Evolutionary conservation across 1,140 invertebrate species (phyloP).

Genomic region (Drosophila saltans): DNA sequence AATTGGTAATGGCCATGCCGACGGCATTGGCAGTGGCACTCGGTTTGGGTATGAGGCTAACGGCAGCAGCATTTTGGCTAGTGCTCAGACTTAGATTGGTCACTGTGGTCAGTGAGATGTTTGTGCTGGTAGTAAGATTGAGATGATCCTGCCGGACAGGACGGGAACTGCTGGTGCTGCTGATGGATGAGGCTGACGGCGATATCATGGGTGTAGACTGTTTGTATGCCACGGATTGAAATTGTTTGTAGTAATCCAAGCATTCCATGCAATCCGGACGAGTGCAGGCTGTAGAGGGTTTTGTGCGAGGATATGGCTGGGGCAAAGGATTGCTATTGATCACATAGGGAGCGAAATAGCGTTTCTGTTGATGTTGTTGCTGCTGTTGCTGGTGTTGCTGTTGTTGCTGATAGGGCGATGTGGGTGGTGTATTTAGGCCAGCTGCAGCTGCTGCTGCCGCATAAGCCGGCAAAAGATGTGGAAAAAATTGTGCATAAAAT

Average conservation of each 20-base stretch:
- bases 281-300: slow-evolving; percentile 39
- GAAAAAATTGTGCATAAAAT: slow-evolving; percentile 80
- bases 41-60: slow-evolving; percentile 23
- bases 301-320: slow-evolving; percentile 17
- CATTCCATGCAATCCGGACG: slow-evolving; percentile 66
- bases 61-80: slow-evolving; percentile 19
- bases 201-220: slow-evolving; percentile 58
- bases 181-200: slow-evolving; percentile 63
- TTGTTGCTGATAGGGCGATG: slow-evolving; percentile 59
- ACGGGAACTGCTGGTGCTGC: slow-evolving; percentile 58
- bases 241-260: slow-evolving; percentile 64
- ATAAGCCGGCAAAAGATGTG: slow-evolving; percentile 69
- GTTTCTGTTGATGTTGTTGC: slow-evolving; percentile 56
- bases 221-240: slow-evolving; percentile 40
- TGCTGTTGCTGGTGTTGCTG: slow-evolving; percentile 40
- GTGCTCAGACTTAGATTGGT: slow-evolving; percentile 65
- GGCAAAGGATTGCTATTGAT: slow-evolving; percentile 48
- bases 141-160: slow-evolving; percentile 38
- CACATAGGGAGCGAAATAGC: slow-evolving; percentile 76
- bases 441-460: slow-evolving; percentile 66
- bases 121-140: slow-evolving; percentile 32
- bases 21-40: slow-evolving; percentile 26
- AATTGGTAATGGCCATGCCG: slow-evolving; percentile 20
- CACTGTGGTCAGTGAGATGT: slow-evolving; percentile 68
- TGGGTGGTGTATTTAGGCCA: slow-evolving; percentile 59